Percentiles rank a stretch among this genome's conserved stretches.
Evolutionary conservation across 2,888 invertebrate genomes (phyloP).

Genomic region (Colostygia pectinataria): DNA sequence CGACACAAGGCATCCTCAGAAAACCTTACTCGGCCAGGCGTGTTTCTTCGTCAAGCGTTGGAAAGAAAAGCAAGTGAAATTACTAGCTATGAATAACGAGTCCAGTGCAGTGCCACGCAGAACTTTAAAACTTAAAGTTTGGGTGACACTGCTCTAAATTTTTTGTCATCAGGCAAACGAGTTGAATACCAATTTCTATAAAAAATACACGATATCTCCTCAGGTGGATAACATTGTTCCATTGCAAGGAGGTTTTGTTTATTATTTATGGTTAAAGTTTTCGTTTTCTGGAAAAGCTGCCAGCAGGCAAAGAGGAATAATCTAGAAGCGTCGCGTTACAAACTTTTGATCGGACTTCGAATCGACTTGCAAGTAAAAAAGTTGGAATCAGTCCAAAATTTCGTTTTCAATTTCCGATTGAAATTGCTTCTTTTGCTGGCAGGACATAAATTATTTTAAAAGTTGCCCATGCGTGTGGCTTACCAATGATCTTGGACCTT

Average conservation of each 20-base stretch:
- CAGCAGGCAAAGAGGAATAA: constrained; percentile 19
- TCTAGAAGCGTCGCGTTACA: constrained; percentile 23
- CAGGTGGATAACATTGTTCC: not conserved
- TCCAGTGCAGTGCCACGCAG: too few species aligned
- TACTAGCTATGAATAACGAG: too few species aligned
- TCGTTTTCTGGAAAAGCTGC: constrained; percentile 1
- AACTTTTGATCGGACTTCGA: constrained; percentile 19
- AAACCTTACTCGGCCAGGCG: too few species aligned
- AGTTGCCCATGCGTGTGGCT: constrained; percentile 9
- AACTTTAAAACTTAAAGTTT: too few species aligned
- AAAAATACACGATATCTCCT: too few species aligned
- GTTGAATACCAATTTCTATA: too few species aligned
- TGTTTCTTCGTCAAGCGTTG: too few species aligned
- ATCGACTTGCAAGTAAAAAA: constrained; percentile 13
- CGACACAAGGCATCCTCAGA: too few species aligned
- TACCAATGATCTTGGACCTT: not conserved
- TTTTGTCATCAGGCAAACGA: too few species aligned
- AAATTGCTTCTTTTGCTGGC: constrained; percentile 21
- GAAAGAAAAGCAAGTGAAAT: too few species aligned
- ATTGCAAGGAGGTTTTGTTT: constrained; percentile 1
- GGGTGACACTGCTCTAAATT: too few species aligned
- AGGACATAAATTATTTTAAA: constrained; percentile 15
- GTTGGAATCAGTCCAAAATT: constrained; percentile 23
- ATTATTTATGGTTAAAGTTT: constrained; percentile 20
- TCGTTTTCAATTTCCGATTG: constrained; percentile 19